Conservation (phyloP, 2,888 invertebrate genomes). For the Dynastes hyllus region DNA sequence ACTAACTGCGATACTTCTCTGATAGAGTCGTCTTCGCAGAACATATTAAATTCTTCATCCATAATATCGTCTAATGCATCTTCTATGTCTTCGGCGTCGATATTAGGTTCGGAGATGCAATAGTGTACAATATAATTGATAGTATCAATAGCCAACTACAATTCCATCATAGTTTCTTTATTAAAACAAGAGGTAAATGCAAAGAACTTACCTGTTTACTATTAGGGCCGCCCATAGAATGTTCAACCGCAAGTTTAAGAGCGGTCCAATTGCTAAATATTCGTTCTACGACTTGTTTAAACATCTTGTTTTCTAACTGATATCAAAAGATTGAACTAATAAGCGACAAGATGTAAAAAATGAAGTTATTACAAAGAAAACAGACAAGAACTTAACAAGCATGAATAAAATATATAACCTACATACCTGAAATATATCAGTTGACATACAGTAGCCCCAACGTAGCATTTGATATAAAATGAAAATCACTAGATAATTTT, state of each 20-base stretch:
- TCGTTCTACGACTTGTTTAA: conserved; percentile 78
- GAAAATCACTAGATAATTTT: not conserved
- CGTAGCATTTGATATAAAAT: not conserved
- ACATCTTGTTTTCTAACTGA: conserved; percentile 68
- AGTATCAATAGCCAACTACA: conserved; percentile 78
- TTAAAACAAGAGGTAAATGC: conserved; percentile 35
- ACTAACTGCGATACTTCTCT: conserved; percentile 77
- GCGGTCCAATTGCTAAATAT: conserved; percentile 84
- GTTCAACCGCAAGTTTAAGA: conserved; percentile 81
- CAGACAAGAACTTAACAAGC: not conserved
- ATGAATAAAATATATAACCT: not conserved
- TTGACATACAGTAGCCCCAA: no score
- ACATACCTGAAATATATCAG: not conserved
- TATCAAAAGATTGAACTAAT: not conserved
- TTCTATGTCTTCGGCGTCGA: conserved; percentile 76
- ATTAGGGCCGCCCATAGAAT: conserved; percentile 82
- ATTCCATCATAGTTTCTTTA: conserved; percentile 51
- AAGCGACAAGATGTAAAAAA: no score
- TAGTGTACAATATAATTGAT: conserved; percentile 78
- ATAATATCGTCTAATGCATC: conserved; percentile 81
- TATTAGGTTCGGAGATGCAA: conserved; percentile 75
- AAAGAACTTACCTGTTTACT: conserved; percentile 76
- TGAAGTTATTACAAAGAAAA: not conserved
- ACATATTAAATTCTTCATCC: conserved; percentile 83
- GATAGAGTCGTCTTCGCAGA: conserved; percentile 82